phyloP scores from a whole-genome alignment of 35 echinoderm and acorn worm genomes.

The Stichopus chloronotus region DNA sequence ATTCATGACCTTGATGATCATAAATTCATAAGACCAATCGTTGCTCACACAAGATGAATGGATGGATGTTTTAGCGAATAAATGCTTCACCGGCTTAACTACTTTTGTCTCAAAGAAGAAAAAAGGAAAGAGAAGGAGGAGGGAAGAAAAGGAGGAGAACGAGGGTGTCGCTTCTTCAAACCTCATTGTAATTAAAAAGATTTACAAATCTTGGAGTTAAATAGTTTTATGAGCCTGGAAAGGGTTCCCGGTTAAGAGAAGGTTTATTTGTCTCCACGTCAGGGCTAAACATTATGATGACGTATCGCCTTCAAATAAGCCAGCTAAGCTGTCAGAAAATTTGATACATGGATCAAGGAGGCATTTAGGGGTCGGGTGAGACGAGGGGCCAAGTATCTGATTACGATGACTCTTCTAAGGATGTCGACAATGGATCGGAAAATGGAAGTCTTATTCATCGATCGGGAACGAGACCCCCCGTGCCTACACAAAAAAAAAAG shows the following conservation, averaged over 20 bases:
- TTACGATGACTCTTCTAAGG: no score
- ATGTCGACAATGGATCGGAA: no score
- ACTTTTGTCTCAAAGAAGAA: background rate
- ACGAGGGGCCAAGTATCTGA: conserved; percentile 16
- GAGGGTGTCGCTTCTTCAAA: background rate
- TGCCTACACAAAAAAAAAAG: no score
- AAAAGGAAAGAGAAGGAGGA: background rate
- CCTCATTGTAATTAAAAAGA: conserved; percentile 20
- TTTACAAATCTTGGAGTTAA: conserved; percentile 22
- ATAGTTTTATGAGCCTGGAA: conserved; percentile 7
- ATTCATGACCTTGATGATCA: background rate
- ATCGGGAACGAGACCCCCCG: no score
- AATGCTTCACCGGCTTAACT: background rate
- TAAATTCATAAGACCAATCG: conserved; percentile 13
- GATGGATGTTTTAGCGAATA: background rate
- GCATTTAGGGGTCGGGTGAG: conserved; percentile 19
- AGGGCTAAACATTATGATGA: conserved; percentile 50
- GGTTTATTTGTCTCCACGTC: conserved; percentile 47
- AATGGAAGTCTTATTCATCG: no score
- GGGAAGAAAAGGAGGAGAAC: background rate
- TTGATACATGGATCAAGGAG: conserved; percentile 8
- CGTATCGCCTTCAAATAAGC: conserved; percentile 32
- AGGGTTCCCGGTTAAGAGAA: conserved; percentile 27
- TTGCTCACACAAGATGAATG: background rate
- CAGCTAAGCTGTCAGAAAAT: background rate